Evolutionary conservation across 2,888 invertebrate genomes (phyloP), one percentile per base, ranked within the genome.

Genomic region (Caenorhabditis doughertyi): DNA sequence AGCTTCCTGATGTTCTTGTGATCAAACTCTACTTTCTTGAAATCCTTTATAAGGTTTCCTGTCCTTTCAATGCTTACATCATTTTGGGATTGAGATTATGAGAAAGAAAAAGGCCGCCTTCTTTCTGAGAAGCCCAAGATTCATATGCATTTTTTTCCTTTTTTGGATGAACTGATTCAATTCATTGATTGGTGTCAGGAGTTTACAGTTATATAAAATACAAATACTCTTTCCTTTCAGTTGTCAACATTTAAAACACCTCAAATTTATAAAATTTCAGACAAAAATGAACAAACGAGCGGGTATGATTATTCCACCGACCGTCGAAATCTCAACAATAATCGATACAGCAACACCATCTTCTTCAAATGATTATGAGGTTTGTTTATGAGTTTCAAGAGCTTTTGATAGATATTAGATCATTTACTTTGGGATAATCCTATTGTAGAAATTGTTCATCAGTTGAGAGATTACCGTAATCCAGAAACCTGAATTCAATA

Each of bases 311-410:
- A 60, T 68, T 47, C 77, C 77, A n/a, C 77, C 77, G 23, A 77
- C 68, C 8, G 77, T 77, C 13, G 77, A 77, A 55, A 77, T 77
- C 16, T 74, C 74, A n/a, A 65, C 74, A 55, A 65, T 65, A 3
- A 65, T 65, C 23, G 74, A 74, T 18, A 44, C 42, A 21, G 49
- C 74, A 16, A 65, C 74, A 35, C 73, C 73, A 8, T 64, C 73
- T 29, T 74, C 73, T 23, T 64, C 73, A 4, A 42, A 27, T 39
- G 64, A 65, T n/a, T 35, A 32, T 25, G 73, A 73, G 47, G 73
- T 68, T 42, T 16, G 25, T 55, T 55, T 27, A 29, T 29, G n/a
- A 35, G 23, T 58, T 58, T 39, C 51, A 56, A 56, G n/a, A 18
- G 8, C 18, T 42, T 25, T 42, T 21, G 13, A 51, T 51, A 4